Conservation (phyloP, 2,888 invertebrate species). For the Andrena praecox region DNA sequence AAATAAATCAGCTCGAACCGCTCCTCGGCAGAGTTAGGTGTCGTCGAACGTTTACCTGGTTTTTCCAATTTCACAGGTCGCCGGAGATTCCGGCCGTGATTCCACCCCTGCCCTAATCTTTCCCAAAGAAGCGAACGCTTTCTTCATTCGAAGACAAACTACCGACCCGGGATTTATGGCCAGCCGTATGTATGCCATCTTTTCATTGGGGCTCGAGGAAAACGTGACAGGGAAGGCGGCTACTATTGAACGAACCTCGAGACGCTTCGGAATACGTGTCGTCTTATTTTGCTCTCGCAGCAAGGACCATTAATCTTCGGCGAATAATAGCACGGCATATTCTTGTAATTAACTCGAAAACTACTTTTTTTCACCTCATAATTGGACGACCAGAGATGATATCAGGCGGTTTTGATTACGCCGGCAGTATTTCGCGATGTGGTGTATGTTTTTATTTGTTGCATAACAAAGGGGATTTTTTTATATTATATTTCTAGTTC, state of each 20-base stretch:
- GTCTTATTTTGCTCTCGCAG: constrained; percentile 3
- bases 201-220: constrained; percentile 26
- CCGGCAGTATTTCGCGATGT: no score
- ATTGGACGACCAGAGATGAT: no score
- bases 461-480: no score
- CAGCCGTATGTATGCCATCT: constrained; percentile 19
- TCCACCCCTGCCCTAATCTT: constrained; percentile 42
- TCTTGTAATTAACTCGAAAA: constrained; percentile 10
- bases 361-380: not conserved
- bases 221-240: constrained; percentile 25
- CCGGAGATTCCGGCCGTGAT: constrained; percentile 44
- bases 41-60: constrained; percentile 62
- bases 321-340: constrained; percentile 14
- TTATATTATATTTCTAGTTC: no score
- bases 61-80: constrained; percentile 60
- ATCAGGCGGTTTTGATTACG: no score
- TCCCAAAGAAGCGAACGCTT: constrained; percentile 29
- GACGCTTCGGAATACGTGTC: constrained; percentile 1
- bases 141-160: constrained; percentile 45
- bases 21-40: constrained; percentile 26
- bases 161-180: constrained; percentile 39
- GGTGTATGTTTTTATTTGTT: no score
- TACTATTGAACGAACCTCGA: constrained; percentile 14
- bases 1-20: constrained; percentile 60
- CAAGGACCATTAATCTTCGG: constrained; percentile 18